Percentiles rank a stretch among this genome's conserved stretches.
phyloP scores from a whole-genome alignment of 2,888 invertebrate species.

The Dyspetes luteomarginatus region DNA sequence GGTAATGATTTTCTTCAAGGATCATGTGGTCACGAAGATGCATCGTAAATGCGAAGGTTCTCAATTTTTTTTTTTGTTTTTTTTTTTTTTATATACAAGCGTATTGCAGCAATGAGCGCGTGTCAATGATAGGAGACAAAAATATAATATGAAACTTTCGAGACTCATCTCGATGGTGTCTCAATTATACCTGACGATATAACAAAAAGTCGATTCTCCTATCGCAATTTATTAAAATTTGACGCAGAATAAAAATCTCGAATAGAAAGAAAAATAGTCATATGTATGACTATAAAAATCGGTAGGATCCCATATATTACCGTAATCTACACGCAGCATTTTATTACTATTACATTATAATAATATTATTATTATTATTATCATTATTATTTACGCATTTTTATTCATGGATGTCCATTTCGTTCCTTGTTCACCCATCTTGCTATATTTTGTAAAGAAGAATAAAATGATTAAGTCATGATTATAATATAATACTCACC shows the following conservation, averaged over 20 bases:
- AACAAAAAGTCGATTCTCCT: constrained; percentile 18
- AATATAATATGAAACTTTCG: constrained; percentile 23
- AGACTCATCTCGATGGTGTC: constrained; percentile 6
- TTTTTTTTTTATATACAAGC: constrained; percentile 21
- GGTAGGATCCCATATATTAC: constrained; percentile 42
- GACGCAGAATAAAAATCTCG: constrained; percentile 45
- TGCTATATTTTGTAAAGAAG: constrained; percentile 80
- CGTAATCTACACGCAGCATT: constrained; percentile 49
- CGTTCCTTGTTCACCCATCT: constrained; percentile 76
- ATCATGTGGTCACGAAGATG: constrained; percentile 17
- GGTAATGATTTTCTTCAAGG: constrained; percentile 10
- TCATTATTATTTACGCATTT: constrained; percentile 62
- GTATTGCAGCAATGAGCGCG: constrained; percentile 3
- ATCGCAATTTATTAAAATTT: constrained; percentile 31
- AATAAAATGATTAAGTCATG: constrained; percentile 74
- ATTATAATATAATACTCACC: constrained; percentile 45
- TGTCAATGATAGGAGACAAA: constrained; percentile 15
- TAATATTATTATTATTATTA: constrained; percentile 55
- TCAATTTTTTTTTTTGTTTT: constrained; percentile 7
- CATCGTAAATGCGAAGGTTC: constrained; percentile 5
- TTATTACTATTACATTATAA: constrained; percentile 65
- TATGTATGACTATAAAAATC: constrained; percentile 38
- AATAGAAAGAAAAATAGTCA: constrained; percentile 23
- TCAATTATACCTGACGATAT: constrained; percentile 34
- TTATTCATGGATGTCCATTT: constrained; percentile 68